Conservation (phyloP, 2,113 vertebrate genomes). For the Lasiurus cinereus region DNA sequence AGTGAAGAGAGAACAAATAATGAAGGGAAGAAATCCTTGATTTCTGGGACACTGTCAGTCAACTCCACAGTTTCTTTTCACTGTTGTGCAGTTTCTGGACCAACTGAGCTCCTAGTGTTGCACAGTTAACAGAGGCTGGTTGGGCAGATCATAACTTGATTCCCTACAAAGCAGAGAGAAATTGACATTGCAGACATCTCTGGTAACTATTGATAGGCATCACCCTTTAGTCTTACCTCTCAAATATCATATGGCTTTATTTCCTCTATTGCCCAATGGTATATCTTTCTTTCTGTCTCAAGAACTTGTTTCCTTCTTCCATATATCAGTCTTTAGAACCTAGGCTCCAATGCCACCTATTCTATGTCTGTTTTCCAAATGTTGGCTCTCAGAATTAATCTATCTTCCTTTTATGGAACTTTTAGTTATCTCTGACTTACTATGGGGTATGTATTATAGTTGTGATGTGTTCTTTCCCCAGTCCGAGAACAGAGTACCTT, state of each 20-base stretch:
- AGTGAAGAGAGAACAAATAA: constrained; percentile 2
- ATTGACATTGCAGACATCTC: not conserved
- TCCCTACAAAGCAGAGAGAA: not conserved
- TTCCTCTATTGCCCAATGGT: not conserved
- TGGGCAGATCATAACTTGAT: not conserved
- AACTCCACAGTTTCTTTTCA: not conserved
- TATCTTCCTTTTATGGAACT: not conserved
- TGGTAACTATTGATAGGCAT: constrained; percentile 33
- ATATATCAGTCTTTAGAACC: not conserved
- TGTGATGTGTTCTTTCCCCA: not conserved
- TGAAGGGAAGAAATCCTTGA: not conserved
- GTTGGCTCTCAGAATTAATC: not conserved
- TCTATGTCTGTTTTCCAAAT: not conserved
- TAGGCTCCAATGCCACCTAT: not conserved
- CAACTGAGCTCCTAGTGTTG: not conserved
- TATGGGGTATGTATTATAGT: not conserved
- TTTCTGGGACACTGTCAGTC: not conserved
- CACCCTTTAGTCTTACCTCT: not conserved
- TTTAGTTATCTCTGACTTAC: constrained; percentile 2
- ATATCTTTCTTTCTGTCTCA: not conserved
- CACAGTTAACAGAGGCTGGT: not conserved
- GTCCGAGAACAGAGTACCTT: not conserved
- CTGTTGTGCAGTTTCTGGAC: not conserved
- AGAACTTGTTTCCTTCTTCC: not conserved
- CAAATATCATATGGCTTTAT: not conserved